Percentiles rank a stretch among this genome's conserved stretches.
These are phyloP conservation scores for Semnornis frantzii DNA, from an alignment of 2,113 vertebrate genomes.

Conservation along the genomic window DNA sequence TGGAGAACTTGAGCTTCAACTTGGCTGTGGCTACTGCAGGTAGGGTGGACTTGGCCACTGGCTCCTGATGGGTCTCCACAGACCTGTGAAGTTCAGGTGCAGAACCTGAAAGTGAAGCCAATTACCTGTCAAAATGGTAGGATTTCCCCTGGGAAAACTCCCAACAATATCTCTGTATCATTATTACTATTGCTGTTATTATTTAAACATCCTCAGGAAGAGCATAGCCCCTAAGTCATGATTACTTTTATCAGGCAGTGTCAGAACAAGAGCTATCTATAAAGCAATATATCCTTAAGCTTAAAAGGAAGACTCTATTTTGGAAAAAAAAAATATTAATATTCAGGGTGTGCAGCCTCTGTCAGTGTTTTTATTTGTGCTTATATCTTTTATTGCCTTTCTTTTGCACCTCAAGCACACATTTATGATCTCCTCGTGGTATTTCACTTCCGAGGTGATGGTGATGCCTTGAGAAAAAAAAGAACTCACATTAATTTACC, in stretches of 20 bases:
- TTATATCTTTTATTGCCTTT: conserved; percentile 50
- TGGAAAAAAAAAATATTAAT: neutral
- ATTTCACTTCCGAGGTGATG: conserved; percentile 42
- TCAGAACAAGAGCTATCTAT: neutral
- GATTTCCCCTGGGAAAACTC: neutral
- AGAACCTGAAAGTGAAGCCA: neutral
- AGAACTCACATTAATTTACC: conserved; percentile 32
- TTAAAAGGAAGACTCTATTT: neutral
- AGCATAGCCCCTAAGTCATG: neutral
- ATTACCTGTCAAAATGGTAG: neutral
- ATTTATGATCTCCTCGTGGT: conserved; percentile 31
- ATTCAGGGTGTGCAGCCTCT: neutral
- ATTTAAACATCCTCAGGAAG: neutral
- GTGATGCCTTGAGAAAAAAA: conserved; percentile 44
- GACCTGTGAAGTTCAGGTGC: neutral
- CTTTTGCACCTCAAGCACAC: conserved; percentile 48
- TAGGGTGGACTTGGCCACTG: fast-evolving
- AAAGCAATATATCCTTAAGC: neutral
- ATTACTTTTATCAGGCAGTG: neutral
- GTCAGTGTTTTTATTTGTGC: conserved; percentile 35
- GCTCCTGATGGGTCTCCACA: fast-evolving
- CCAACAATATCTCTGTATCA: neutral
- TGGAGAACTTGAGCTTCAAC: neutral
- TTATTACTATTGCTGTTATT: neutral
- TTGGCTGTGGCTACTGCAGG: fast-evolving